phyloP scores from a whole-genome alignment of 2,888 invertebrate species.

The Eilema sororculum region DNA sequence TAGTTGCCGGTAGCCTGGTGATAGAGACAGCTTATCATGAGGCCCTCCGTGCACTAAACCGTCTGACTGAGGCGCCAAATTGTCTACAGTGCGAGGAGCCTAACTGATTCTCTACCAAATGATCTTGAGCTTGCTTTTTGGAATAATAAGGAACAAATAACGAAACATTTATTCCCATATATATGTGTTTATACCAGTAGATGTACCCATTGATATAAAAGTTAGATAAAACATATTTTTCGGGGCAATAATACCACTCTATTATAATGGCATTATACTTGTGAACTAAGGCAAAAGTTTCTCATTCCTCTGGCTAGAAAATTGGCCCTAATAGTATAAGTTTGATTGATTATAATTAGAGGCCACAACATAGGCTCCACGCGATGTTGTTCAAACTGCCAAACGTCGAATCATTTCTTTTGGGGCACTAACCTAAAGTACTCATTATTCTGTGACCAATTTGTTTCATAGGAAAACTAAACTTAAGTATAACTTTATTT shows the following conservation, averaged over 20 bases:
- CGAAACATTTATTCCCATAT: not conserved
- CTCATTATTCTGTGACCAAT: not conserved
- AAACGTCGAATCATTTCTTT: not conserved
- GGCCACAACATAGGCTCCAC: constrained; percentile 32
- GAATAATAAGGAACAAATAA: not conserved
- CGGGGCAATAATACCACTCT: constrained; percentile 4
- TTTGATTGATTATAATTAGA: constrained; percentile 38
- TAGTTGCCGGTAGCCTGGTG: not conserved
- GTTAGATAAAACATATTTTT: not conserved
- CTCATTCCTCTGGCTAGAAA: not conserved
- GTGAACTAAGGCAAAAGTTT: not conserved
- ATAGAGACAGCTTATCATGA: not conserved
- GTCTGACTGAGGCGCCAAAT: no score
- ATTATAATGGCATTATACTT: constrained; percentile 5
- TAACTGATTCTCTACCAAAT: not conserved
- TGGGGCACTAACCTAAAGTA: constrained; percentile 2
- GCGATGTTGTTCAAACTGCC: constrained; percentile 36
- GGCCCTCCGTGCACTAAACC: no score
- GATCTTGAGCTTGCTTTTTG: not conserved
- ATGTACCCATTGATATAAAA: not conserved
- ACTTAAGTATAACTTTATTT: not conserved
- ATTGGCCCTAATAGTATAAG: constrained; percentile 12
- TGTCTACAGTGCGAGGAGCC: not conserved
- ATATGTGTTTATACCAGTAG: not conserved
- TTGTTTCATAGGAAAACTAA: not conserved